These are phyloP conservation scores for Sinohyriopsis cumingii DNA, from an alignment of 2,888 invertebrate species.

Conservation along the genomic window DNA sequence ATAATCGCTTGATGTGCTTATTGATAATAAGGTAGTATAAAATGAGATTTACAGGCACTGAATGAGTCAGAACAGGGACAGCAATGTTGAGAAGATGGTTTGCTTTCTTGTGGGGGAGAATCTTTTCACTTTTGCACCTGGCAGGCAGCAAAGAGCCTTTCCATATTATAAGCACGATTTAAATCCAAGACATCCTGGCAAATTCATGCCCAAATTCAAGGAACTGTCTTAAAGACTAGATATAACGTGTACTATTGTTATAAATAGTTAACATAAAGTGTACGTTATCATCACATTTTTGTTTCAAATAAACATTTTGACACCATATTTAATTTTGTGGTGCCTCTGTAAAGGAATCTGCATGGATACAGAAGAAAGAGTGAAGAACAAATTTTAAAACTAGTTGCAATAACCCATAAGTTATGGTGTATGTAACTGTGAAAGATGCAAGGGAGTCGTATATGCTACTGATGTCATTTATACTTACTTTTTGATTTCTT, in stretches of 20 bases:
- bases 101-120: background rate
- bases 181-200: background rate
- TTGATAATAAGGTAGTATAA: conserved; percentile 13
- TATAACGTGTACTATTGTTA: conserved; percentile 1
- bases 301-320: too few species aligned
- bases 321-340: too few species aligned
- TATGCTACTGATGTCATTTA: too few species aligned
- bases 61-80: conserved; percentile 11
- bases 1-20: conserved; percentile 11
- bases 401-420: too few species aligned
- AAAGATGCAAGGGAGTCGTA: too few species aligned
- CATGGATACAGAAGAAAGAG: too few species aligned
- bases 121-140: background rate
- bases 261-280: conserved; percentile 1
- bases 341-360: too few species aligned
- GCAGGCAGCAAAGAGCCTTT: conserved; percentile 1
- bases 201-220: conserved; percentile 7
- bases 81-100: conserved; percentile 4
- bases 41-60: conserved; percentile 18
- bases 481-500: too few species aligned
- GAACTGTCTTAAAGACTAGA: conserved; percentile 15
- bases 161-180: conserved; percentile 1
- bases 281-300: too few species aligned
- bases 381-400: too few species aligned
- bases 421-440: too few species aligned